These are phyloP conservation scores for Molossus molossus DNA, from an alignment of 2,797 vertebrate genomes.

Conservation along the genomic window DNA sequence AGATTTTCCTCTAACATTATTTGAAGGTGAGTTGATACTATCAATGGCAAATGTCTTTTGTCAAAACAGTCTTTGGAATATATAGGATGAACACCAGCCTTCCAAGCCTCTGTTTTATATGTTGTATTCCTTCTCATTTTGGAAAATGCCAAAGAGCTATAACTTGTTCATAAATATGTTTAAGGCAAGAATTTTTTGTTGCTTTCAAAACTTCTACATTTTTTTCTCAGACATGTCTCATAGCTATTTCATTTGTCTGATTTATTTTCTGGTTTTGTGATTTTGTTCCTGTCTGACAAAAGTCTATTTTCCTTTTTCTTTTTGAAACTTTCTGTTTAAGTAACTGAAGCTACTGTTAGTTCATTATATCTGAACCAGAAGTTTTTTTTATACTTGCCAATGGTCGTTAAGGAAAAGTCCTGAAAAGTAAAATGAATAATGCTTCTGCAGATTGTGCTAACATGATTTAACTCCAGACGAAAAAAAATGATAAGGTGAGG, in stretches of 20 bases:
- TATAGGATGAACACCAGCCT: neutral
- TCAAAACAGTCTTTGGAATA: neutral
- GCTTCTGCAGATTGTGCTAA: neutral
- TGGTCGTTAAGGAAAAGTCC: neutral
- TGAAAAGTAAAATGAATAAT: conserved; percentile 51
- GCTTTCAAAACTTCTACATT: conserved; percentile 19
- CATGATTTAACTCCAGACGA: neutral
- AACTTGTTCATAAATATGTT: conserved; percentile 67
- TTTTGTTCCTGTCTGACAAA: conserved; percentile 43
- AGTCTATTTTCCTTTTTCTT: conserved; percentile 56
- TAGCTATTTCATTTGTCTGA: conserved; percentile 50
- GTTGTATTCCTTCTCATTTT: conserved; percentile 73
- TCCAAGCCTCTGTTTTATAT: conserved; percentile 40
- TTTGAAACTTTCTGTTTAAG: conserved; percentile 57
- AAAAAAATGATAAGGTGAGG: neutral
- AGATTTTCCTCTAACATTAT: neutral
- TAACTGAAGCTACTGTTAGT: neutral
- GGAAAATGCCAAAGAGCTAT: conserved; percentile 58
- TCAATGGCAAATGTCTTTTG: neutral
- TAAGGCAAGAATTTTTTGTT: conserved; percentile 36
- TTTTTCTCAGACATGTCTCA: conserved; percentile 5
- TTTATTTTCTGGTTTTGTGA: conserved; percentile 57
- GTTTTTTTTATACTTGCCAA: neutral
- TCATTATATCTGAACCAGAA: conserved; percentile 34
- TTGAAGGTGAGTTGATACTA: neutral